These are phyloP conservation scores for Scomber colias DNA, from an alignment of 2,113 vertebrate genomes.

Conservation along the genomic window DNA sequence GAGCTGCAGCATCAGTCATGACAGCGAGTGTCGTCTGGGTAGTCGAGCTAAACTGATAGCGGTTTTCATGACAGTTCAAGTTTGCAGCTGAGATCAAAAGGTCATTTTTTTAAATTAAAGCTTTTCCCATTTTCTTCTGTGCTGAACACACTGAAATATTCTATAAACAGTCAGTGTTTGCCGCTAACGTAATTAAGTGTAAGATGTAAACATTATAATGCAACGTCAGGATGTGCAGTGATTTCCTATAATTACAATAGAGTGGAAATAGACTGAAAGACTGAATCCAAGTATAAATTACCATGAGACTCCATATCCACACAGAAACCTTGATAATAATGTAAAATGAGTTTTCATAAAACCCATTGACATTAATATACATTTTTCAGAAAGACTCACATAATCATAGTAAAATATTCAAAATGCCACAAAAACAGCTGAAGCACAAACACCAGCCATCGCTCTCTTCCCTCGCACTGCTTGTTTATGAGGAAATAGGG, in stretches of 20 bases:
- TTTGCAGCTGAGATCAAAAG: slow-evolving; percentile 24
- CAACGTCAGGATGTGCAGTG: not conserved
- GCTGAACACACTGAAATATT: not conserved
- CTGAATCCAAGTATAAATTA: not conserved
- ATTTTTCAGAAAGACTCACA: not conserved
- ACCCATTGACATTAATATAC: not conserved
- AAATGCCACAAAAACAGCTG: slow-evolving; percentile 7
- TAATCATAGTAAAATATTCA: not conserved
- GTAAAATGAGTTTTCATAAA: slow-evolving; percentile 4
- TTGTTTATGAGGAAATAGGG: not conserved
- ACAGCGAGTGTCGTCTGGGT: slow-evolving; percentile 40
- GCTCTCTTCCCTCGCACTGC: not conserved
- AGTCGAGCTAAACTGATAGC: slow-evolving; percentile 24
- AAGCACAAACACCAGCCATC: not conserved
- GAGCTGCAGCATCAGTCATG: slow-evolving; percentile 33
- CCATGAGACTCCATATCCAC: not conserved
- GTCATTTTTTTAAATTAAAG: not conserved
- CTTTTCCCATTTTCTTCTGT: not conserved
- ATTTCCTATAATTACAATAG: slow-evolving; percentile 5
- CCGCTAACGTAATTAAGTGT: not conserved
- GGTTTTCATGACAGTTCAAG: slow-evolving; percentile 37
- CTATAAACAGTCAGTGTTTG: not conserved
- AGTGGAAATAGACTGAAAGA: slow-evolving; percentile 10
- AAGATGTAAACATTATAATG: not conserved
- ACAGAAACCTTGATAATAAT: slow-evolving; percentile 11